Conservation (phyloP, 2,113 vertebrate species). For the Trogon melanurus region DNA sequence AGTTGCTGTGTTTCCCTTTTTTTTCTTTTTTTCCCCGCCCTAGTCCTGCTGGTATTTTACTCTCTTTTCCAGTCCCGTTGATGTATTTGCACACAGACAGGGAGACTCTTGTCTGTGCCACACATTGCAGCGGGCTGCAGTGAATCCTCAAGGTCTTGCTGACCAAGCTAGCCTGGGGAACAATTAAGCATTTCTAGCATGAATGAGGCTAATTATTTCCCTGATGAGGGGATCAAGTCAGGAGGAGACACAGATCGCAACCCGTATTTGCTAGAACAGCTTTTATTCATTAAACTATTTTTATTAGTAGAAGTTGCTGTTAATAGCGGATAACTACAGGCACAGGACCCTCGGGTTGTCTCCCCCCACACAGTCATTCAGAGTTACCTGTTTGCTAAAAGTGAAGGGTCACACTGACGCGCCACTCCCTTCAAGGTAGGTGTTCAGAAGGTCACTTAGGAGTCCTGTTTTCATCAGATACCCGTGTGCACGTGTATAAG, state of each 20-base stretch:
- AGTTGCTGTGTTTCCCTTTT: background rate
- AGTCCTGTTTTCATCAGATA: background rate
- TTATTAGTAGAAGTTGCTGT: background rate
- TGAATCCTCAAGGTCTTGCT: constrained; percentile 52
- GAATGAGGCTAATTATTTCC: constrained; percentile 26
- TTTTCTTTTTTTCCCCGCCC: background rate
- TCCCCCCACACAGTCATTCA: background rate
- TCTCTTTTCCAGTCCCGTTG: background rate
- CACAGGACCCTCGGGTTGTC: background rate
- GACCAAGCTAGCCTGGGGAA: constrained; percentile 34
- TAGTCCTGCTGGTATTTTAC: background rate
- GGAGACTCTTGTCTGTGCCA: constrained; percentile 14
- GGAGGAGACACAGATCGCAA: background rate
- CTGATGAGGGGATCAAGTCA: background rate
- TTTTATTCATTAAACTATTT: background rate
- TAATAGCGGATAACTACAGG: background rate
- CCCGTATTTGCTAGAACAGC: background rate
- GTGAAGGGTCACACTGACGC: background rate
- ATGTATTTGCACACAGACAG: constrained; percentile 20
- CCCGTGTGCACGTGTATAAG: rapidly evolving
- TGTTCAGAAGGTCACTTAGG: background rate
- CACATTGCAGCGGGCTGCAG: background rate
- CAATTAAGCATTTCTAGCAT: background rate
- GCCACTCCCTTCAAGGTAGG: background rate
- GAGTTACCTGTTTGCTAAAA: background rate